phyloP scores from a whole-genome alignment of 2,888 invertebrate genomes.

The Hypolimnas misippus region DNA sequence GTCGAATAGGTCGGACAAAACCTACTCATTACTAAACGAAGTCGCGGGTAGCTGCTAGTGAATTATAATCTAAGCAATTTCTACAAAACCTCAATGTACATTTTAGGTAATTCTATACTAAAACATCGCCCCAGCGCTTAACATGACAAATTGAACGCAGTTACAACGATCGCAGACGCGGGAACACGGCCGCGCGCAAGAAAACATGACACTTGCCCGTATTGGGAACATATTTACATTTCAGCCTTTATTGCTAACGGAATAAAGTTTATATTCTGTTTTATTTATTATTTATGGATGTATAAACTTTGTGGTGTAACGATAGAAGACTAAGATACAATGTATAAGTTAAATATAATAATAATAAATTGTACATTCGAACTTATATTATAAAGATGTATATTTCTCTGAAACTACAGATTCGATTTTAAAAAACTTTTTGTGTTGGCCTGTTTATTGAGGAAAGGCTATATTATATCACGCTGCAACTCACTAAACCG shows the following conservation, averaged over 20 bases:
- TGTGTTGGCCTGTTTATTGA: no score
- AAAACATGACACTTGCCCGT: conserved; percentile 24
- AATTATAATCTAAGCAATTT: not conserved
- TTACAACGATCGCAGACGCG: conserved; percentile 1
- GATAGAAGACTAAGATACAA: not conserved
- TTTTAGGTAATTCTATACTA: conserved; percentile 9
- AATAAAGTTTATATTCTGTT: not conserved
- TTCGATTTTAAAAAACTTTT: no score
- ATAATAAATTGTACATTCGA: no score
- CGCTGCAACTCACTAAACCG: no score
- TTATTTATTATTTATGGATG: not conserved
- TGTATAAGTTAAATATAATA: not conserved
- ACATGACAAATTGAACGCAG: conserved; percentile 26
- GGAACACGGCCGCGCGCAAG: conserved; percentile 19
- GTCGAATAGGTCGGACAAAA: no score
- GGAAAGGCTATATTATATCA: no score
- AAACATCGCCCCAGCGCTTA: conserved; percentile 3
- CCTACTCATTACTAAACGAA: no score
- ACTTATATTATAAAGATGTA: no score
- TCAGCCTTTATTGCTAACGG: not conserved
- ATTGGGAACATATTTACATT: conserved; percentile 4
- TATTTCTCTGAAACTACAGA: no score
- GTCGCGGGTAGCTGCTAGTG: no score
- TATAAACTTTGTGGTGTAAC: not conserved
- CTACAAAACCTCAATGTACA: not conserved